These are phyloP conservation scores for Euphydryas editha DNA, from an alignment of 2,888 invertebrate genomes.

Conservation along the genomic window DNA sequence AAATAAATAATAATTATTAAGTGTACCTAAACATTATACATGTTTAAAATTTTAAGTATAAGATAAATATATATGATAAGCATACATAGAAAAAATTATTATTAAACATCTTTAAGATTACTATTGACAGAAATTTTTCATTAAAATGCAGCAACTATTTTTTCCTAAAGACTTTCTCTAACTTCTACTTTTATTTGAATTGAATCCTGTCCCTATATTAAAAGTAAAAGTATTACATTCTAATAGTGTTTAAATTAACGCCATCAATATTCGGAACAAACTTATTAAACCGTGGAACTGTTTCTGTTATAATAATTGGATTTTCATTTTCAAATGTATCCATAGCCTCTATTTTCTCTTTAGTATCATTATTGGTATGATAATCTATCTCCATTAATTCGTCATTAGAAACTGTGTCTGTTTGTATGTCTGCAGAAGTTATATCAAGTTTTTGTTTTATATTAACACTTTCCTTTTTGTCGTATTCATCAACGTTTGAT, in stretches of 20 bases:
- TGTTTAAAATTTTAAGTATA: no score
- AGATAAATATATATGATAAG: no score
- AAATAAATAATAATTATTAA: neutral
- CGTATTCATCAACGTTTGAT: neutral
- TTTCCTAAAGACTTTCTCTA: slow-evolving; percentile 44
- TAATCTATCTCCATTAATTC: slow-evolving; percentile 27
- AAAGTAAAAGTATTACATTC: slow-evolving; percentile 42
- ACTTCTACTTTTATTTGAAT: slow-evolving; percentile 28
- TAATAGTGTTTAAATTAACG: neutral
- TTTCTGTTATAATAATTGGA: neutral
- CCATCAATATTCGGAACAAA: neutral
- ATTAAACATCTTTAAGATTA: neutral
- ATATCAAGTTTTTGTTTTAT: neutral
- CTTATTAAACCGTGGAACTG: no score
- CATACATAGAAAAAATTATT: neutral
- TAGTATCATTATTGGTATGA: neutral
- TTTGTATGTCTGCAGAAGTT: neutral
- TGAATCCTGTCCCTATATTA: slow-evolving; percentile 49
- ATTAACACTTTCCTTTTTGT: neutral
- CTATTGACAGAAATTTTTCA: neutral
- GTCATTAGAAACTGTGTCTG: neutral
- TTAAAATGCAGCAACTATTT: slow-evolving; percentile 37
- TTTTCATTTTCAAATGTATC: slow-evolving; percentile 16
- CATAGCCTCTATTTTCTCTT: slow-evolving; percentile 9
- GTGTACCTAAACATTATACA: neutral